Conservation (phyloP, 2,797 vertebrate species). For the Sebastes aleutianus region DNA sequence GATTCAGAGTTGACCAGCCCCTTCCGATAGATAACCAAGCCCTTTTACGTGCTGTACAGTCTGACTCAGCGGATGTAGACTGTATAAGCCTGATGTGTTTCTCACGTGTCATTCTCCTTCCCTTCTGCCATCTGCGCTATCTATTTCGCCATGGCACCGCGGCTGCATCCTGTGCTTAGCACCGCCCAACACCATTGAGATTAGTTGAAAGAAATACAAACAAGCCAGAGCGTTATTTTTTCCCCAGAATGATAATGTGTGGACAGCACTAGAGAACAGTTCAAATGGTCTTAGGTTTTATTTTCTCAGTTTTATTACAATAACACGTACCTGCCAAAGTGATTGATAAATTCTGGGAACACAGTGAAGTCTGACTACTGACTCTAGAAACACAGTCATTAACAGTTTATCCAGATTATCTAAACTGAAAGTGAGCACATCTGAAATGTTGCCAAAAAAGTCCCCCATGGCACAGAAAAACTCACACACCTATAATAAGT, state of each 20-base stretch:
- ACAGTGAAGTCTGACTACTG: not conserved
- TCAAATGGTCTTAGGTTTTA: not conserved
- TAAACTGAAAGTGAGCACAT: not conserved
- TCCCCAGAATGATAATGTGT: not conserved
- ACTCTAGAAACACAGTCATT: not conserved
- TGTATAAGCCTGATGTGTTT: not conserved
- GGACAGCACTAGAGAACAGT: too few relatives aligned
- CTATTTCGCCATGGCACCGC: too few relatives aligned
- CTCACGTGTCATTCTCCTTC: too few relatives aligned
- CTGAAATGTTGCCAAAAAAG: not conserved
- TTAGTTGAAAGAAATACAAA: not conserved
- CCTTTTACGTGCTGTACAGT: not conserved
- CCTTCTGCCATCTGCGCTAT: too few relatives aligned
- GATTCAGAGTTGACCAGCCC: too few relatives aligned
- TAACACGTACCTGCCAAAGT: not conserved
- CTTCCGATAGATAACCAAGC: not conserved
- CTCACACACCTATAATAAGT: not conserved
- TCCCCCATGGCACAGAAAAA: not conserved
- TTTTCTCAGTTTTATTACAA: not conserved
- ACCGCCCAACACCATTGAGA: not conserved
- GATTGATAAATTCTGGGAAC: not conserved
- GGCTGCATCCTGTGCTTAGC: not conserved
- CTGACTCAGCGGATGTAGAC: not conserved
- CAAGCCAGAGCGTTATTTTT: not conserved
- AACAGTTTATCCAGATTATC: not conserved